A percentile compares a stretch with the other conserved stretches of the same genome.
Evolutionary conservation across 2,888 invertebrate genomes (phyloP).

Genomic region (Alitta virens): DNA sequence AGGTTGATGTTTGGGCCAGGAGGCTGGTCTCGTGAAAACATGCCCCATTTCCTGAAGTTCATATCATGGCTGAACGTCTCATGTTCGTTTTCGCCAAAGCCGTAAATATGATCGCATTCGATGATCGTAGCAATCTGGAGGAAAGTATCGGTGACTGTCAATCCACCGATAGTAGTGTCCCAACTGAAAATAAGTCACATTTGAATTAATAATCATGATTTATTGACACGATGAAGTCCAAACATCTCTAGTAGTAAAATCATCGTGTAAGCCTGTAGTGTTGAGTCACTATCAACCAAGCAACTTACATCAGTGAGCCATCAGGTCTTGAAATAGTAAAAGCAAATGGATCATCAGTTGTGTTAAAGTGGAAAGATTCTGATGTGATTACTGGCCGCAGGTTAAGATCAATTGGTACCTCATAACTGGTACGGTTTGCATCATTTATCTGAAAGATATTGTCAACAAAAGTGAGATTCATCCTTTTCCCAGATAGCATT

Average conservation of each 20-base stretch:
- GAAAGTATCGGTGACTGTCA: conserved; percentile 58
- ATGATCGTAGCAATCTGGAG: conserved; percentile 56
- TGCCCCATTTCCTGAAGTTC: conserved; percentile 49
- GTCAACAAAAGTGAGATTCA: too few species aligned
- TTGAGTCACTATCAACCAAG: too few species aligned
- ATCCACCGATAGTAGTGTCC: conserved; percentile 49
- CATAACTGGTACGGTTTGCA: neutral
- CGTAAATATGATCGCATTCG: conserved; percentile 56
- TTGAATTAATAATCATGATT: too few species aligned
- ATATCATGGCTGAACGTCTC: conserved; percentile 51
- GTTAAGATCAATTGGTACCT: neutral
- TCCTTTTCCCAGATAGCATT: too few species aligned
- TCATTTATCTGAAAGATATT: neutral
- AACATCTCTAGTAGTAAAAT: too few species aligned
- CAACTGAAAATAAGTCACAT: too few species aligned
- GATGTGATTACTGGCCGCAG: neutral
- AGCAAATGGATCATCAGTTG: too few species aligned
- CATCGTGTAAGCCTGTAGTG: too few species aligned
- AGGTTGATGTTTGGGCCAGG: conserved; percentile 50
- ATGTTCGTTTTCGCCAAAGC: conserved; percentile 59
- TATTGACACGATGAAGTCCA: too few species aligned
- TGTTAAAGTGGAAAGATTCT: too few species aligned
- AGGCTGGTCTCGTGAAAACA: conserved; percentile 55
- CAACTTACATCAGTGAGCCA: too few species aligned
- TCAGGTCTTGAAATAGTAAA: too few species aligned